Evolutionary conservation across 2,888 invertebrate species (phyloP).

Genomic region (Belgica antarctica): DNA sequence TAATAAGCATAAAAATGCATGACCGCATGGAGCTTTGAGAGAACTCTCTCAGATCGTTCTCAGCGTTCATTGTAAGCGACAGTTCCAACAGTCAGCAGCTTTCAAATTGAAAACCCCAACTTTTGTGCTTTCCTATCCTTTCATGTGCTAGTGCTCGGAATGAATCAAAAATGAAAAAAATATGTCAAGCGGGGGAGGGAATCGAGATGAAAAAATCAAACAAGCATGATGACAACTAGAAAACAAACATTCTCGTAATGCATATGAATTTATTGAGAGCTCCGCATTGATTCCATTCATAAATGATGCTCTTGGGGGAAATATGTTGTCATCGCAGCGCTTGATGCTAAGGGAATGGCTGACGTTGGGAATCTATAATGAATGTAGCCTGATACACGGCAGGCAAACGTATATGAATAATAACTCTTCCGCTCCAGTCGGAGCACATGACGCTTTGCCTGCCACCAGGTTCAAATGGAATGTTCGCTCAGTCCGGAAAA

Average conservation of each 20-base stretch:
- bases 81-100: too few species aligned
- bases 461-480: too few species aligned
- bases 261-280: background rate
- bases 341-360: too few species aligned
- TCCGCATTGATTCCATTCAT: background rate
- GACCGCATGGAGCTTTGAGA: background rate
- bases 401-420: conserved; percentile 12
- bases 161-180: too few species aligned
- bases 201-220: background rate
- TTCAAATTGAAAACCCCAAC: too few species aligned
- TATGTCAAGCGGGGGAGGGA: too few species aligned
- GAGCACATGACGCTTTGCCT: background rate
- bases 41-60: background rate
- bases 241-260: background rate
- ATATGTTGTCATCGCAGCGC: too few species aligned
- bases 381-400: background rate
- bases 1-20: background rate
- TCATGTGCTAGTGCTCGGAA: too few species aligned
- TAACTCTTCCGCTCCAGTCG: conserved; percentile 23
- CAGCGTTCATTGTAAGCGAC: background rate
- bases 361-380: background rate
- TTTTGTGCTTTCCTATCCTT: too few species aligned
- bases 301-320: too few species aligned
- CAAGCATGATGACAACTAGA: background rate
- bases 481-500: background rate